Conservation (phyloP, 2,888 invertebrate species). For the Yponomeuta malinellus region DNA sequence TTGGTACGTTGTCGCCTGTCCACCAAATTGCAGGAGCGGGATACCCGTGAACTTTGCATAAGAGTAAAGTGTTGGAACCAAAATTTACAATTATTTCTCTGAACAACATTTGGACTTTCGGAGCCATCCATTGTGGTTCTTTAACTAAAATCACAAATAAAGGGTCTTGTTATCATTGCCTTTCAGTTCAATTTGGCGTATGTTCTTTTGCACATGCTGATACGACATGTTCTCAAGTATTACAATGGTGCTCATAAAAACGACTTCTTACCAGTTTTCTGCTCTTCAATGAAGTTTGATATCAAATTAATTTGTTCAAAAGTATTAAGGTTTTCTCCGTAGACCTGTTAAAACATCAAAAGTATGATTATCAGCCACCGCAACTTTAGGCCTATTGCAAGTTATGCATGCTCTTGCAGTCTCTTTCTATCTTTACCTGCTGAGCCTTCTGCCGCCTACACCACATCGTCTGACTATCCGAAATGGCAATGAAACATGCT, state of each 20-base stretch:
- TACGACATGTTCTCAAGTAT: no score
- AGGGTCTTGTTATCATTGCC: background rate
- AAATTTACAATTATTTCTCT: background rate
- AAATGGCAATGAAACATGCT: conserved; percentile 22
- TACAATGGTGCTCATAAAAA: no score
- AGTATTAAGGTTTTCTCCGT: background rate
- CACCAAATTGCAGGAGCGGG: conserved; percentile 1
- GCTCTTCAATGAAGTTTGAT: conserved; percentile 2
- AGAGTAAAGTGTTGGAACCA: background rate
- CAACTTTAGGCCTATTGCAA: no score
- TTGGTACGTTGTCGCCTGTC: background rate
- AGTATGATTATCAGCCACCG: no score
- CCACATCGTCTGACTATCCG: no score
- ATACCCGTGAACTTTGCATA: conserved; percentile 4
- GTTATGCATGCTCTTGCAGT: no score
- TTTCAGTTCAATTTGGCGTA: no score
- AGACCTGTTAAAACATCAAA: conserved; percentile 7
- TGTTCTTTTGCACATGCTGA: no score
- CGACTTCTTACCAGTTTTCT: background rate
- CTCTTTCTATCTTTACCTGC: no score
- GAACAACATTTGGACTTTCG: conserved; percentile 6
- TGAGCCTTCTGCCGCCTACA: no score
- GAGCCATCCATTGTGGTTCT: background rate
- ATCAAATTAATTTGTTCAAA: background rate
- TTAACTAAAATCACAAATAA: background rate